A percentile compares a stretch with the other conserved stretches of the same genome.
These are phyloP conservation scores for Anguilla obscura DNA, from an alignment of 2,797 vertebrate genomes.

Conservation along the genomic window DNA sequence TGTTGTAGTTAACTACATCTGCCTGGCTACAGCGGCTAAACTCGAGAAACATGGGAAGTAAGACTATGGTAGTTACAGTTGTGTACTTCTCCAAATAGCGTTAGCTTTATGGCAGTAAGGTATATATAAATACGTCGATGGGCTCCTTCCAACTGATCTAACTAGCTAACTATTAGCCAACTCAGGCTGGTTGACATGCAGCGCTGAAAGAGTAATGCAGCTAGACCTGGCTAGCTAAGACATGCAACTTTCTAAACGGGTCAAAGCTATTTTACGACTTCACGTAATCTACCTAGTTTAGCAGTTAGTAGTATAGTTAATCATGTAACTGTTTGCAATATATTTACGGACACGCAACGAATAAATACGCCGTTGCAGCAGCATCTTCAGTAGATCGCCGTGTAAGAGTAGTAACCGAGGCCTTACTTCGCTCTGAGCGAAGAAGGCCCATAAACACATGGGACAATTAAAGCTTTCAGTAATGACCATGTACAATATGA, in stretches of 20 bases:
- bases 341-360: neutral
- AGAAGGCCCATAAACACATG: neutral
- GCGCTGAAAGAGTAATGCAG: neutral
- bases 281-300: neutral
- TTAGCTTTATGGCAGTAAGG: too few relatives aligned
- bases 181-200: too few relatives aligned
- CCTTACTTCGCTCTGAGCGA: neutral
- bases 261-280: neutral
- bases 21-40: too few relatives aligned
- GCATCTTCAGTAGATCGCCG: neutral
- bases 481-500: neutral
- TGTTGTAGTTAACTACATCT: too few relatives aligned
- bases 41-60: too few relatives aligned
- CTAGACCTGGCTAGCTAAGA: neutral
- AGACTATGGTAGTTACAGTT: too few relatives aligned
- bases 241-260: neutral
- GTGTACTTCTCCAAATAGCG: too few relatives aligned
- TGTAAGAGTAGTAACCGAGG: neutral
- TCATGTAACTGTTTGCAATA: neutral
- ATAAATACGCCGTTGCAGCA: neutral
- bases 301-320: neutral
- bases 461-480: neutral
- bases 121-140: too few relatives aligned
- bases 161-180: too few relatives aligned
- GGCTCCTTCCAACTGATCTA: too few relatives aligned